Evolutionary conservation across 1,140 invertebrate species (phyloP).

Genomic region (Drosophila kepulauana): DNA sequence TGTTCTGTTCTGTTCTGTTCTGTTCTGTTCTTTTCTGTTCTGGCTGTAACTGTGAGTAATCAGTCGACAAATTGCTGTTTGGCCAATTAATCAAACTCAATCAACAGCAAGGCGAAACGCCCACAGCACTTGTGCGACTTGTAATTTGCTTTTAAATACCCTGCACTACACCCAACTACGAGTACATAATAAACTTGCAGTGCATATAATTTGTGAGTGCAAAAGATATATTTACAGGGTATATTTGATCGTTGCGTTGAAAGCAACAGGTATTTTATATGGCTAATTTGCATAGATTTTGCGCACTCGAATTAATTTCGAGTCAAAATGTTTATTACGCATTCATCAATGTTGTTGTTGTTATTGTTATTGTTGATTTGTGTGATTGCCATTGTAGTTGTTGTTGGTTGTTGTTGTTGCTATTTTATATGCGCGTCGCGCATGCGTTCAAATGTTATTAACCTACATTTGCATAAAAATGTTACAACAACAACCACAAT

Average conservation of each 20-base stretch:
- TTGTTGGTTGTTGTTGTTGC: constrained; percentile 32
- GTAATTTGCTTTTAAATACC: constrained; percentile 20
- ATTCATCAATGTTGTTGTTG: constrained; percentile 45
- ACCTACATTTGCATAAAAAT: constrained; percentile 80
- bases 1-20: too few relatives aligned
- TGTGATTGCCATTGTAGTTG: constrained; percentile 16
- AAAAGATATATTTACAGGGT: constrained; percentile 1
- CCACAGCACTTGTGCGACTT: constrained; percentile 11
- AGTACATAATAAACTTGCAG: neutral
- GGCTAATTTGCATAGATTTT: constrained; percentile 18
- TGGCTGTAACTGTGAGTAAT: constrained; percentile 31
- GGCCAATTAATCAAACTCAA: constrained; percentile 66
- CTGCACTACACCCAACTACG: neutral
- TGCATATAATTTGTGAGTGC: neutral
- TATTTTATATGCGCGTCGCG: constrained; percentile 69
- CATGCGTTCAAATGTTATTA: constrained; percentile 79
- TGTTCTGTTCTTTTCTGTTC: too few relatives aligned
- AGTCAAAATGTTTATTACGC: constrained; percentile 50
- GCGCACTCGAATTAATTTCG: constrained; percentile 40
- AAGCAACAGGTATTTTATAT: neutral
- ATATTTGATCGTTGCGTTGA: neutral
- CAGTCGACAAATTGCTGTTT: constrained; percentile 45
- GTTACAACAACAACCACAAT: constrained; percentile 43
- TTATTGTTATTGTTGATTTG: constrained; percentile 8
- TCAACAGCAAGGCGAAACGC: constrained; percentile 40